Evolutionary conservation across 2,888 invertebrate genomes (phyloP), one percentile per base, ranked within the genome.

Genomic region (Polyommatus icarus): DNA sequence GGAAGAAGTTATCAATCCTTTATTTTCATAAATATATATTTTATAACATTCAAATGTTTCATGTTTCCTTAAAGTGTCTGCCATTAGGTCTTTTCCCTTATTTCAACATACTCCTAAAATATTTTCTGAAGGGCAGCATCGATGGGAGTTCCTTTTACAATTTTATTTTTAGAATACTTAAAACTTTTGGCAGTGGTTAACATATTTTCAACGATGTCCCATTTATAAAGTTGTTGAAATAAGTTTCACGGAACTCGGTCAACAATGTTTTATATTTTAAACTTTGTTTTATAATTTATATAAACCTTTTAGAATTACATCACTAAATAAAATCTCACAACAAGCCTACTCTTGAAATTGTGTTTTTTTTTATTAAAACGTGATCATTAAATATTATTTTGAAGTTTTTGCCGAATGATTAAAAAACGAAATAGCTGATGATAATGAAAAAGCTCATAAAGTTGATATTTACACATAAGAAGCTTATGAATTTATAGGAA

Each of bases 151-250:
- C 18, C 29, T 32, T 29, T 15, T 15, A 67, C 67, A 29, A 61
- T 15, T 67, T 67, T 67, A 67, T 73, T 46, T 73, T 73, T 46
- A 73, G 20, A 46, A 46, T 73, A 40, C 73, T 73, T 73, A 24
- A 73, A 73, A 46, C 20, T 73, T 46, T 73, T 73, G 73, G 73
- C 73, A 73, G 46, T 40, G 73, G 46, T 24, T 73, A 20, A 24
- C 40, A 73, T 73, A 46, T 73, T 73, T 46, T 73, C 6, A 73
- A 20, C 40, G 40, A 10, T 73, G 73, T 73, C 46, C 73, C 15
- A 73, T 73, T 73, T 73, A 73, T 12, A 24, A 73, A 40, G 46
- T 15, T 73, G 73, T 73, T 73, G 46, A 46, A 73, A 73, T 73
- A 46, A 73, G 73, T 73, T 73, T 73, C 6, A 73, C 20, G 46